These are phyloP conservation scores for Dicerorhinus sumatrensis DNA, from an alignment of 2,113 vertebrate genomes.

Conservation along the genomic window DNA sequence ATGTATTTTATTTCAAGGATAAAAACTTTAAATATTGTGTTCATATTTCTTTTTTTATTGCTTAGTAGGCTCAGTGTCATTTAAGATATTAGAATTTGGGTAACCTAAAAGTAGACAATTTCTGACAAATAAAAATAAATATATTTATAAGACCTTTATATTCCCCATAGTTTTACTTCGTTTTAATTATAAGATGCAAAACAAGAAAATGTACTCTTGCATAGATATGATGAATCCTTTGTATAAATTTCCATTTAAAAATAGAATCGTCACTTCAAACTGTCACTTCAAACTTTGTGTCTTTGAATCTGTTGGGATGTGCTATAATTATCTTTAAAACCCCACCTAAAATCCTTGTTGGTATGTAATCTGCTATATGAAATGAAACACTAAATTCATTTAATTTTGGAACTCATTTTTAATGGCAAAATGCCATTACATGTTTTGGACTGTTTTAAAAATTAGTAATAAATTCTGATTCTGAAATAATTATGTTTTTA, in stretches of 20 bases:
- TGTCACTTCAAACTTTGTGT: background rate
- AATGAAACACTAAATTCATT: slow-evolving; percentile 1
- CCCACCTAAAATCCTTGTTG: slow-evolving; percentile 3
- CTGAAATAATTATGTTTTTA: slow-evolving; percentile 31
- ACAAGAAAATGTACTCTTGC: background rate
- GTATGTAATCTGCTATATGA: background rate
- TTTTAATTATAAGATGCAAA: slow-evolving; percentile 59
- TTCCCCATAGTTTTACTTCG: background rate
- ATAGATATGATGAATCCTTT: background rate
- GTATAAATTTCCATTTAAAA: slow-evolving; percentile 43
- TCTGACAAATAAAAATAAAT: slow-evolving; percentile 26
- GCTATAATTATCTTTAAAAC: background rate
- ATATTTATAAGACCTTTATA: background rate
- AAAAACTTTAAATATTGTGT: background rate
- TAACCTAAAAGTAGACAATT: background rate
- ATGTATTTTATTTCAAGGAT: background rate
- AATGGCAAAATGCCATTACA: background rate
- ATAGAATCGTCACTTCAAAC: background rate
- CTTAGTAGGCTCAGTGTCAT: background rate
- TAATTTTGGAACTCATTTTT: slow-evolving; percentile 47
- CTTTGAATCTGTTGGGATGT: background rate
- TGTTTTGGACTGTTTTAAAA: slow-evolving; percentile 37
- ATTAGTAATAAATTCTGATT: slow-evolving; percentile 44
- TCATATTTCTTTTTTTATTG: background rate
- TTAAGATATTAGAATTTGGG: background rate